Evolutionary conservation across 2,797 vertebrate genomes (phyloP).

Genomic region (Darevskia mixta): DNA sequence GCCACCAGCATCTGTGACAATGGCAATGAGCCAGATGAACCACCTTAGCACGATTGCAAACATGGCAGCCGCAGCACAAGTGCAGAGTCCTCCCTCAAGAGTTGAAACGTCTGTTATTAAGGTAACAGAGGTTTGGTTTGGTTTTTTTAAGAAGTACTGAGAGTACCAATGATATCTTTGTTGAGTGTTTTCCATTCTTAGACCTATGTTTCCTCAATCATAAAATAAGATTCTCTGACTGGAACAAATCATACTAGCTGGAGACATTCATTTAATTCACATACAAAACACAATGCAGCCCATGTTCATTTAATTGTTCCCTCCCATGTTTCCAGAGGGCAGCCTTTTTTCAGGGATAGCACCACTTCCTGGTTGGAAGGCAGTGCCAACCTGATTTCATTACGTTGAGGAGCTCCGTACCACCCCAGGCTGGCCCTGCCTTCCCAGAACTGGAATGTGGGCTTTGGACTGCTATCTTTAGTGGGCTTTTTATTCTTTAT

Average conservation of each 20-base stretch:
- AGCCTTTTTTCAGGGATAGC: not conserved
- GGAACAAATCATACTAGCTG: not conserved
- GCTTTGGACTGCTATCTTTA: not conserved
- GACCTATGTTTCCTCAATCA: not conserved
- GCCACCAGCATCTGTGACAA: constrained; percentile 99
- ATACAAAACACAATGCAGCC: not conserved
- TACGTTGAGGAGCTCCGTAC: too few relatives aligned
- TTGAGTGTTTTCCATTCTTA: not conserved
- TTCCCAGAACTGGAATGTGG: not conserved
- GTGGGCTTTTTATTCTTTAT: not conserved
- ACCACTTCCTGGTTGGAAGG: not conserved
- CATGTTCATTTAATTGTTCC: not conserved
- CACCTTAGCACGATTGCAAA: constrained; percentile 99
- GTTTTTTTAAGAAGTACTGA: not conserved
- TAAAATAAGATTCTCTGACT: not conserved
- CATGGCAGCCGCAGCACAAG: constrained; percentile 98
- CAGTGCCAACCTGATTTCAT: not conserved
- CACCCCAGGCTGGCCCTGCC: not conserved
- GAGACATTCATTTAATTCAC: not conserved
- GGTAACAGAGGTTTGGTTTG: constrained; percentile 78
- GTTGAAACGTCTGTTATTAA: constrained; percentile 99
- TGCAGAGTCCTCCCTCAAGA: constrained; percentile 95
- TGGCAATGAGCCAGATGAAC: constrained; percentile 99
- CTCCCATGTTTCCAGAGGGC: not conserved
- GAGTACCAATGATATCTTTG: not conserved